A percentile compares a stretch with the other conserved stretches of the same genome.
These are phyloP conservation scores for Drosophila orosa DNA, from an alignment of 1,140 invertebrate genomes.

Conservation along the genomic window DNA sequence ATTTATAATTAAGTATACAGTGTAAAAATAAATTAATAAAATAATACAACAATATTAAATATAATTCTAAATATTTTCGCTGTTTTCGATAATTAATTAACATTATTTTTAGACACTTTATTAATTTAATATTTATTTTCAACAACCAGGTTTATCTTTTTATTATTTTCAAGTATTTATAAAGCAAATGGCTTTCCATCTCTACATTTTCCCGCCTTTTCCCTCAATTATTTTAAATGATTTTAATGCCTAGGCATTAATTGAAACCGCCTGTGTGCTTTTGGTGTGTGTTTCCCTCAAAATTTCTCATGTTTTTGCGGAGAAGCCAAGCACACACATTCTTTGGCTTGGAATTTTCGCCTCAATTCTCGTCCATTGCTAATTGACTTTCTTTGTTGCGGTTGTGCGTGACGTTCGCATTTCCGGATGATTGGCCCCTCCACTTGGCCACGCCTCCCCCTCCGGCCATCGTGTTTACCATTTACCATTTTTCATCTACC, in stretches of 20 bases:
- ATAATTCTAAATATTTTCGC: too few relatives aligned
- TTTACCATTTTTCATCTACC: constrained; percentile 30
- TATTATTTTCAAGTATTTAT: not conserved
- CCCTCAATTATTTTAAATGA: constrained; percentile 1
- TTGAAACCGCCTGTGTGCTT: constrained; percentile 23
- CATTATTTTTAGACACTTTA: not conserved
- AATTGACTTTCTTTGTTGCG: constrained; percentile 66
- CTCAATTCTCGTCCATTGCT: constrained; percentile 37
- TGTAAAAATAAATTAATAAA: too few relatives aligned
- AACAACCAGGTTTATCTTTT: too few relatives aligned
- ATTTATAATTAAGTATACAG: too few relatives aligned
- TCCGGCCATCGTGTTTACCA: constrained; percentile 15
- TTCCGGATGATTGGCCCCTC: constrained; percentile 51
- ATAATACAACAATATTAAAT: too few relatives aligned
- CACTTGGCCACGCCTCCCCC: constrained; percentile 3
- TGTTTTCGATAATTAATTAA: too few relatives aligned
- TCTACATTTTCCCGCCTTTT: too few relatives aligned
- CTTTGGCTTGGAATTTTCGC: constrained; percentile 12
- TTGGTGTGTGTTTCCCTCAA: constrained; percentile 6
- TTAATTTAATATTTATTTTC: too few relatives aligned
- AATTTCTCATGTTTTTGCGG: constrained; percentile 5
- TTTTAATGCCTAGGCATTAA: constrained; percentile 14
- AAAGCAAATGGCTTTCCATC: not conserved
- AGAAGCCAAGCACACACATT: constrained; percentile 2
- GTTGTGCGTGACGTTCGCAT: constrained; percentile 59